Conservation (phyloP, 1,140 invertebrate species). For the Brachystomella parvula region DNA sequence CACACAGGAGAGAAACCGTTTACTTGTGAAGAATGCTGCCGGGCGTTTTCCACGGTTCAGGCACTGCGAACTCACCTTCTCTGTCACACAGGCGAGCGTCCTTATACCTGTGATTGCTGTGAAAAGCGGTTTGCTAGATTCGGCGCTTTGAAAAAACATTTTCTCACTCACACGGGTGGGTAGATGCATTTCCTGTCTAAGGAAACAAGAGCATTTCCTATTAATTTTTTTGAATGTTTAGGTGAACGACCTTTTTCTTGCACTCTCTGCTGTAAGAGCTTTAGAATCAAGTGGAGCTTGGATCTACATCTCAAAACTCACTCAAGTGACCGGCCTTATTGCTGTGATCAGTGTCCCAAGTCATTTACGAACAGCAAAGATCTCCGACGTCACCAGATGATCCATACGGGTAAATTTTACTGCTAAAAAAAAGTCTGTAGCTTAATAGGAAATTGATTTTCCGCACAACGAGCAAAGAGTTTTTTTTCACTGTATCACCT, state of each 20-base stretch:
- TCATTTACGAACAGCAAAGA: constrained; percentile 51
- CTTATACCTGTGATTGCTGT: constrained; percentile 43
- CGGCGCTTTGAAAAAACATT: constrained; percentile 43
- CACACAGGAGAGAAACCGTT: constrained; percentile 40
- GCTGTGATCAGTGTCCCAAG: constrained; percentile 48
- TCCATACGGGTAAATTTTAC: constrained; percentile 49
- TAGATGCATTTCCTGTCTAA: not conserved
- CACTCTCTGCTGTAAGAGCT: constrained; percentile 49
- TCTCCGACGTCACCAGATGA: constrained; percentile 47
- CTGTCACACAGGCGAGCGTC: constrained; percentile 40
- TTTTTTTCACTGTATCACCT: too few species aligned
- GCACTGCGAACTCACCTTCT: constrained; percentile 33
- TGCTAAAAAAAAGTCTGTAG: too few species aligned
- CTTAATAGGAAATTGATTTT: too few species aligned
- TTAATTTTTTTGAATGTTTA: constrained; percentile 38
- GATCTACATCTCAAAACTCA: constrained; percentile 42
- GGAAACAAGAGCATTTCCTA: not conserved
- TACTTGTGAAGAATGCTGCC: constrained; percentile 29
- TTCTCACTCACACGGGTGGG: constrained; percentile 41
- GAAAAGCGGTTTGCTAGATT: constrained; percentile 43
- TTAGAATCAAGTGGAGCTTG: constrained; percentile 46
- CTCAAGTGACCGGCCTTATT: constrained; percentile 43
- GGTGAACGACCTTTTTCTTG: constrained; percentile 51
- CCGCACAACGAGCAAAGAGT: too few species aligned
- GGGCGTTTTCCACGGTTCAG: constrained; percentile 36